Evolutionary conservation across 2,797 vertebrate genomes (phyloP).

Genomic region (Coracias cyanogaster): DNA sequence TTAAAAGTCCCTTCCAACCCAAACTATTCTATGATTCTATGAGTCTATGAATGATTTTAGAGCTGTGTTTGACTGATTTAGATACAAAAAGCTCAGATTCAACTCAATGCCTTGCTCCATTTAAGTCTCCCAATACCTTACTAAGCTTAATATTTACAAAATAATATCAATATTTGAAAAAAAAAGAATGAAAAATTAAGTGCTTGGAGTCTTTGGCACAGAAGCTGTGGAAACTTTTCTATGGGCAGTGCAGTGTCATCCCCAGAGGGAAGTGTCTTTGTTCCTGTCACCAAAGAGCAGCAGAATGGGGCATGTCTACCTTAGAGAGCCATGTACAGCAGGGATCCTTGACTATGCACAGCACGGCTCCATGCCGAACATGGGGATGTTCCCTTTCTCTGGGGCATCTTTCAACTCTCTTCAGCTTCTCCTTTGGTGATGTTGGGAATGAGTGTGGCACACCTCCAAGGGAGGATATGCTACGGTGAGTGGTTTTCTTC

Average conservation of each 20-base stretch:
- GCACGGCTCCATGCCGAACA: not conserved
- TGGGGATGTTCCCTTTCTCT: not conserved
- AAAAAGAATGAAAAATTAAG: not conserved
- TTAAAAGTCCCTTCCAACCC: not conserved
- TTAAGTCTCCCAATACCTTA: not conserved
- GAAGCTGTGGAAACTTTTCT: not conserved
- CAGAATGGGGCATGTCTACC: rapidly evolving
- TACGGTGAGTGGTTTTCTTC: not conserved
- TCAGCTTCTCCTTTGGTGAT: not conserved
- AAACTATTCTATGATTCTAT: not conserved
- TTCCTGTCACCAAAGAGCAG: not conserved
- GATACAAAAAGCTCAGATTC: not conserved
- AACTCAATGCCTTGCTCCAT: not conserved
- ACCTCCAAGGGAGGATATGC: not conserved
- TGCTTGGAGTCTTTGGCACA: not conserved
- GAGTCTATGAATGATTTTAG: not conserved
- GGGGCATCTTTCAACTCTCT: not conserved
- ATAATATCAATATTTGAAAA: not conserved
- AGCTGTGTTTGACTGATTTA: not conserved
- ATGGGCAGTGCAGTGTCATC: not conserved
- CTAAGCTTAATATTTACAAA: not conserved
- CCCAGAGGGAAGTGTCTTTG: not conserved
- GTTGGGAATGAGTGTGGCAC: not conserved
- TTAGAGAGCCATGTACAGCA: not conserved
- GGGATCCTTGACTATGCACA: not conserved